Conservation (phyloP, 2,113 vertebrate genomes). For the Tachysurus vachellii region DNA sequence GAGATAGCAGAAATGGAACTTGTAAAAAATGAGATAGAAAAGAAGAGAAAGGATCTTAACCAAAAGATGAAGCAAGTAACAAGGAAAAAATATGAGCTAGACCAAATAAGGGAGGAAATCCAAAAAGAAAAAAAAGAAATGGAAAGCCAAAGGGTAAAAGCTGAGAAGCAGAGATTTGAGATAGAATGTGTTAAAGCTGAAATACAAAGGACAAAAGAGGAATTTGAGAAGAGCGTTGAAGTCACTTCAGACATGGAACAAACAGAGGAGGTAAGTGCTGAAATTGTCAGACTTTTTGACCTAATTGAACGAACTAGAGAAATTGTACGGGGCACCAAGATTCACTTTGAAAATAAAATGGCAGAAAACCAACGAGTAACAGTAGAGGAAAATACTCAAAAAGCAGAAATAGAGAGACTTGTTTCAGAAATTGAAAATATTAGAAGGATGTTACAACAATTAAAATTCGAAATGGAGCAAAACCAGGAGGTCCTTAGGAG, state of each 20-base stretch:
- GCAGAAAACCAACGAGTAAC: constrained; percentile 20
- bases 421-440: constrained; percentile 49
- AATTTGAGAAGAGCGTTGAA: constrained; percentile 39
- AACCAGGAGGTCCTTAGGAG: constrained; percentile 36
- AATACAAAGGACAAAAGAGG: constrained; percentile 47
- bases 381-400: constrained; percentile 36
- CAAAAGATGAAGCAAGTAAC: constrained; percentile 44
- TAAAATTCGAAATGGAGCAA: constrained; percentile 44
- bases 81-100: constrained; percentile 46
- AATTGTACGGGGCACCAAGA: constrained; percentile 39
- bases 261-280: constrained; percentile 44
- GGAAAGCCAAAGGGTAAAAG: constrained; percentile 44
- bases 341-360: constrained; percentile 36
- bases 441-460: constrained; percentile 34
- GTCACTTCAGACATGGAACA: constrained; percentile 37
- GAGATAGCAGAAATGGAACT: constrained; percentile 54
- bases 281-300: constrained; percentile 40
- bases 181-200: constrained; percentile 50
- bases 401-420: constrained; percentile 48
- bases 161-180: constrained; percentile 42
- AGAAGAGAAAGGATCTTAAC: constrained; percentile 47
- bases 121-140: constrained; percentile 51
- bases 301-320: constrained; percentile 51
- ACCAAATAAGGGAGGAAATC: constrained; percentile 46
- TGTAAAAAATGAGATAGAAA: constrained; percentile 53